A percentile compares a stretch with the other conserved stretches of the same genome.
Conservation (phyloP, 2,888 invertebrate genomes). For the Spodoptera picta region DNA sequence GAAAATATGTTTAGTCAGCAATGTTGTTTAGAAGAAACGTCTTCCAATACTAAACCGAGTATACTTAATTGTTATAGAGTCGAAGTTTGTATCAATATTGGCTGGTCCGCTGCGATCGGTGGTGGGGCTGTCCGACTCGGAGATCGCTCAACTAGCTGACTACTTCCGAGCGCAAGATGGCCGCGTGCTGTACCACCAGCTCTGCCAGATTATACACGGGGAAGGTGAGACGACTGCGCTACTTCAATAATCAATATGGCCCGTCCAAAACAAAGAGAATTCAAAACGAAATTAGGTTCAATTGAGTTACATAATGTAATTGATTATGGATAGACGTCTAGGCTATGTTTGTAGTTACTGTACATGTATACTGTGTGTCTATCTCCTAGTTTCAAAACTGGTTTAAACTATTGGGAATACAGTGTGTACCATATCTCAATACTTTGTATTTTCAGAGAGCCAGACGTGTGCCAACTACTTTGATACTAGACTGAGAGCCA, state of each 20-base stretch:
- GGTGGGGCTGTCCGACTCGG: constrained; percentile 91
- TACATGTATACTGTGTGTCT: too few relatives aligned
- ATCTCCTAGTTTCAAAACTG: too few relatives aligned
- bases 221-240: constrained; percentile 82
- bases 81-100: constrained; percentile 92
- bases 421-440: not conserved
- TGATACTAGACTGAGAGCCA: constrained; percentile 21
- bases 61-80: constrained; percentile 82
- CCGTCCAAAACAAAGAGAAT: not conserved
- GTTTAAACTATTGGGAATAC: too few relatives aligned
- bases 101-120: constrained; percentile 90
- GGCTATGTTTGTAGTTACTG: too few relatives aligned
- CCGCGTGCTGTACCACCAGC: constrained; percentile 92
- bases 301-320: too few relatives aligned
- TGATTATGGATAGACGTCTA: too few relatives aligned
- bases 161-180: constrained; percentile 95
- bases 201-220: constrained; percentile 92
- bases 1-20: too few relatives aligned
- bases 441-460: constrained; percentile 38
- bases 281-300: not conserved
- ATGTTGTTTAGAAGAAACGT: too few relatives aligned
- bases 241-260: not conserved
- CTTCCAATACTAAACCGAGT: too few relatives aligned
- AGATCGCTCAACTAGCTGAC: constrained; percentile 92
- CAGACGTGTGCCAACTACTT: constrained; percentile 18